These are phyloP conservation scores for Penaeus japonicus DNA, from an alignment of 1,140 invertebrate genomes.

Conservation along the genomic window DNA sequence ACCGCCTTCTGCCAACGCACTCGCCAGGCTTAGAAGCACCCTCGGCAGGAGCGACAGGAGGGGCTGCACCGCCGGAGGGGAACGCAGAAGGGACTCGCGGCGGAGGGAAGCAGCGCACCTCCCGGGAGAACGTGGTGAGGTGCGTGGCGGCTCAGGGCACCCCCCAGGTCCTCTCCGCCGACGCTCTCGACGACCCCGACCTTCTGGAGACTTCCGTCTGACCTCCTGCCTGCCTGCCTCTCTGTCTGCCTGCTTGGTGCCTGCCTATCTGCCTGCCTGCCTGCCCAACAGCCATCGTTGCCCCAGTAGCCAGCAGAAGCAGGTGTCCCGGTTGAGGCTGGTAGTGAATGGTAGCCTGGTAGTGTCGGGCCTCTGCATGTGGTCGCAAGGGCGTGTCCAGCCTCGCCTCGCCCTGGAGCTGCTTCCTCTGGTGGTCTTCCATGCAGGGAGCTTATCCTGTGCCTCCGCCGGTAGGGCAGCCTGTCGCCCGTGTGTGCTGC, in stretches of 20 bases:
- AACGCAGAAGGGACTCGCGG: not conserved
- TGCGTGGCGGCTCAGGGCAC: not conserved
- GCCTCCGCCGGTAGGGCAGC: too few relatives aligned
- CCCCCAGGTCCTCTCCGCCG: not conserved
- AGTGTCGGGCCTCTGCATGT: not conserved
- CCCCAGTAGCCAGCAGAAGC: not conserved
- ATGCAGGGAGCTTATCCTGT: too few relatives aligned
- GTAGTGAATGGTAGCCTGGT: slow-evolving; percentile 22
- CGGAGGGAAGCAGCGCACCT: slow-evolving; percentile 2
- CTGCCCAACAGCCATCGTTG: not conserved
- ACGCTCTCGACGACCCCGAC: not conserved
- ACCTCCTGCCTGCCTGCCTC: slow-evolving; percentile 16
- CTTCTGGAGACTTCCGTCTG: slow-evolving; percentile 26
- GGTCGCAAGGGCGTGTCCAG: not conserved
- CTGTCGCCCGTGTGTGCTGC: too few relatives aligned
- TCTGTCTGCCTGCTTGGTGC: slow-evolving; percentile 11
- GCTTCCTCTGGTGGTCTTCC: too few relatives aligned
- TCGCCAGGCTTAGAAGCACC: slow-evolving; percentile 13
- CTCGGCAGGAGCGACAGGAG: not conserved
- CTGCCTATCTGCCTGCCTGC: slow-evolving; percentile 3
- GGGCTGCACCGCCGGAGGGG: not conserved
- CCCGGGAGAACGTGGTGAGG: slow-evolving; percentile 37
- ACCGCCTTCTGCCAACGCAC: not conserved
- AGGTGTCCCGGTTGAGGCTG: not conserved
- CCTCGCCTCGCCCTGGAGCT: too few relatives aligned